A percentile compares a stretch with the other conserved stretches of the same genome.
Conservation (phyloP, 1,140 invertebrate species). For the Myzus persicae region DNA sequence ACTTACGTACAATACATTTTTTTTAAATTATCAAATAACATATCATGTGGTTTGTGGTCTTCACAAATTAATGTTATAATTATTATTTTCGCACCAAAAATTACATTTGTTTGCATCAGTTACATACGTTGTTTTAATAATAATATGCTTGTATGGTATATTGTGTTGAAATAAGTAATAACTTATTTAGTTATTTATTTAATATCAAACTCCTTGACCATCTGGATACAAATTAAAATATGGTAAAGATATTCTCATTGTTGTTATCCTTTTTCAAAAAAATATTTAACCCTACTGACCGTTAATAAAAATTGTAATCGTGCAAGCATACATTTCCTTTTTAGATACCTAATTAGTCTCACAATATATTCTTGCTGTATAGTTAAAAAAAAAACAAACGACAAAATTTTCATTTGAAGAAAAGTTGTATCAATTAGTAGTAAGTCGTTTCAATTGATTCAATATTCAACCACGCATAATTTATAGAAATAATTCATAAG, state of each 20-base stretch:
- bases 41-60: not conserved
- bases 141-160: not conserved
- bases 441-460: not conserved
- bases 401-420: not conserved
- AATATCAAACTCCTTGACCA: not conserved
- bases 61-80: not conserved
- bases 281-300: not conserved
- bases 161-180: not conserved
- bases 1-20: too few species aligned
- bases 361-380: not conserved
- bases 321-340: not conserved
- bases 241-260: not conserved
- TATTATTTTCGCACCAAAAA: not conserved
- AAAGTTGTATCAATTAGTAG: not conserved
- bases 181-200: not conserved
- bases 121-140: not conserved
- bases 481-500: not conserved
- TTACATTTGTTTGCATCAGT: not conserved
- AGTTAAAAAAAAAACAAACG: not conserved
- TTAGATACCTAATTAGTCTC: not conserved
- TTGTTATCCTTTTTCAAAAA: not conserved
- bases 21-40: too few species aligned
- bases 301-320: not conserved
- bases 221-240: not conserved
- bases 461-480: not conserved